Evolutionary conservation across 2,888 invertebrate species (phyloP).

Genomic region (Empis stercorea): DNA sequence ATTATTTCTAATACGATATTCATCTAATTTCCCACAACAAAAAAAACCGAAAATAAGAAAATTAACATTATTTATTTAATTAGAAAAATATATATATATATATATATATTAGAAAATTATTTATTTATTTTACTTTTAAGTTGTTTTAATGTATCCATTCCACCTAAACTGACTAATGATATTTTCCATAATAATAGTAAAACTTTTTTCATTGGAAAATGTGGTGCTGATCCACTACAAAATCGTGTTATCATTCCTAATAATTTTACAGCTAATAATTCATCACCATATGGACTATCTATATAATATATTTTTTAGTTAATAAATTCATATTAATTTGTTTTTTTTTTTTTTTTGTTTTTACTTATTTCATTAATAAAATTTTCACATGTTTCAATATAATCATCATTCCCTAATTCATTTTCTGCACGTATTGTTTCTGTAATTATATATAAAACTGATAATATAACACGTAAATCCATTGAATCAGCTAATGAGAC

Average conservation of each 20-base stretch:
- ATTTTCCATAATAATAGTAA: constrained; percentile 91
- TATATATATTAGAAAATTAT: constrained; percentile 11
- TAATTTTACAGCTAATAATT: constrained; percentile 74
- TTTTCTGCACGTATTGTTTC: constrained; percentile 77
- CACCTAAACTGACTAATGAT: constrained; percentile 82
- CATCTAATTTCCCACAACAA: no score
- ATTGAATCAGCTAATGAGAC: constrained; percentile 82
- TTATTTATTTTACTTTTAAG: constrained; percentile 45
- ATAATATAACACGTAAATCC: constrained; percentile 82
- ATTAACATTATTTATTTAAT: background rate
- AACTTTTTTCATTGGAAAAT: constrained; percentile 98
- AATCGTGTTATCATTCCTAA: constrained; percentile 94
- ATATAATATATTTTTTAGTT: background rate
- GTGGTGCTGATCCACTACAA: constrained; percentile 89
- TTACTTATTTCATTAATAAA: constrained; percentile 46
- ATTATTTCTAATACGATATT: constrained; percentile 53
- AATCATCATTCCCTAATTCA: constrained; percentile 34
- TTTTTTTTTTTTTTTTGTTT: background rate
- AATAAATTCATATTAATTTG: background rate
- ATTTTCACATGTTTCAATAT: constrained; percentile 38
- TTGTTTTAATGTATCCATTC: constrained; percentile 68
- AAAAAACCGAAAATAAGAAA: no score
- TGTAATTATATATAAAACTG: constrained; percentile 87
- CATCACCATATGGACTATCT: constrained; percentile 50
- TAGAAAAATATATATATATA: background rate